phyloP scores from a whole-genome alignment of 2,113 vertebrate species.

The Bubo blakistoni region DNA sequence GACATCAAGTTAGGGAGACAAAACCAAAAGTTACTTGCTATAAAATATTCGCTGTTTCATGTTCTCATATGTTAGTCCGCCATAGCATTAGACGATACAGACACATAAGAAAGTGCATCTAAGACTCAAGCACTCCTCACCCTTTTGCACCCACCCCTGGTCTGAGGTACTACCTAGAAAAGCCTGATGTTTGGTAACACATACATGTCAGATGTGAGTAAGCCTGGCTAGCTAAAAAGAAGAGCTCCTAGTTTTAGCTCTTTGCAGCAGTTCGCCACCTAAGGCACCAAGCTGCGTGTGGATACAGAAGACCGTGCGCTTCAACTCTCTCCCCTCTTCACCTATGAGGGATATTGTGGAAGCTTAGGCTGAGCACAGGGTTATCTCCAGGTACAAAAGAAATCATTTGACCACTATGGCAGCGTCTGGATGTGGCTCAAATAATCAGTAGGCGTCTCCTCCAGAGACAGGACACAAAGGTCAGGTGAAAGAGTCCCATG shows the following conservation, averaged over 20 bases:
- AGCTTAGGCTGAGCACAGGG: background rate
- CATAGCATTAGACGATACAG: background rate
- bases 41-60: background rate
- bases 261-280: background rate
- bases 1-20: background rate
- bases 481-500: background rate
- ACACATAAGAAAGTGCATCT: background rate
- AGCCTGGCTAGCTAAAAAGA: background rate
- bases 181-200: background rate
- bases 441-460: background rate
- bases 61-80: background rate
- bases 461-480: background rate
- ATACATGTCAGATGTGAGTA: background rate
- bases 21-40: background rate
- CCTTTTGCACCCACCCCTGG: background rate
- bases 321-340: background rate
- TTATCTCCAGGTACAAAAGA: background rate
- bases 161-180: background rate
- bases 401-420: background rate
- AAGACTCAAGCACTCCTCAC: background rate
- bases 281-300: background rate
- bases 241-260: background rate
- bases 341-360: background rate
- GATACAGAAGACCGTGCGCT: fast-evolving
- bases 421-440: background rate